Base-by-base conservation (phyloP, 2,888 invertebrate species). In the Crossocerus cetratus region DNA sequence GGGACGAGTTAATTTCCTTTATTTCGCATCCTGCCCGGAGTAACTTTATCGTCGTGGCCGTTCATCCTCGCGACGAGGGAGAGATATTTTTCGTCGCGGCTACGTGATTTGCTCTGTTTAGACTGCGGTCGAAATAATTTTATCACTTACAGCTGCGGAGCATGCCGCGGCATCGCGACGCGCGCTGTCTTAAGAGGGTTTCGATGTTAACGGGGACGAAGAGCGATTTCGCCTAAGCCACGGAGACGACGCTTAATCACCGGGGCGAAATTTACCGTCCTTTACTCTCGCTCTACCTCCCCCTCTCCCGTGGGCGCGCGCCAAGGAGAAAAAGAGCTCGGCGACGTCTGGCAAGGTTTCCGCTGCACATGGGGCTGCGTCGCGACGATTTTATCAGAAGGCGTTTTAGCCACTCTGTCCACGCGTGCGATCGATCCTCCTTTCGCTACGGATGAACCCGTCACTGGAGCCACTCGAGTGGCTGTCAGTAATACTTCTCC, bases 141-240 rank as follows among this genome's bases (percentile, higher is more conserved):
- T 63, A 77, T 79, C 79, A 64, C 65, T 65, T 56, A n/a, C 49
- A 16, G 49, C 16, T 16, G 49, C 49, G 49, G 5, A 14, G 49
- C 16, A 16, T 14, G 61, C 57, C 43, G 32, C 42, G 60, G 60
- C 62, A 67, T 53, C 66, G 59, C 72, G 75, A 71, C 75, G 77
- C 62, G 68, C 49, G n/a, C 49, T 74, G 78, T 80, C 81, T 80
- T 79, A 80, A 77, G 80, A 82, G 79, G 76, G 76, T 82, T 82
- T 83, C 78, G 76, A 82, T 78, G 80, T 78, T 79, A 78, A 78
- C 81, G 72, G 71, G 74, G 81, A 81, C 78, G 77, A 81, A 82
- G 78, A 84, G 81, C 84, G 82, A 84, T 83, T 82, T 80, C 72
- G 74, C 81, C 78, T 78, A 81, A 84, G 79, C 71, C 74, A 56